Conservation (phyloP, 2,888 invertebrate genomes). For the Rhagophthalmus giganteus region DNA sequence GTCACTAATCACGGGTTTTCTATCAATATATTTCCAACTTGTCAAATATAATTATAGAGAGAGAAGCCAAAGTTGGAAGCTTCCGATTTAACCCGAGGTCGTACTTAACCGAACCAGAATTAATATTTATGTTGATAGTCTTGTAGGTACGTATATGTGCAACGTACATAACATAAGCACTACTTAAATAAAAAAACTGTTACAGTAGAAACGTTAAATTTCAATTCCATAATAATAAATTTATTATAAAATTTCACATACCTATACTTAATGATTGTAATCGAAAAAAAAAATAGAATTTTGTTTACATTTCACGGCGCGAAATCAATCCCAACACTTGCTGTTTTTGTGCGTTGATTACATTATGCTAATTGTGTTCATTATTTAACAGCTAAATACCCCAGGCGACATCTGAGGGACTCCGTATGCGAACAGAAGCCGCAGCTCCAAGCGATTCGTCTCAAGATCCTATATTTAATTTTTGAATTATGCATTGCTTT, state of each 20-base stretch:
- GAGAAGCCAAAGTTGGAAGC: conserved; percentile 26
- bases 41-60: conserved; percentile 36
- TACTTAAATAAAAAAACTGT: conserved; percentile 2
- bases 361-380: conserved; percentile 21
- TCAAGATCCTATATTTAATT: background rate
- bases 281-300: too few relatives aligned
- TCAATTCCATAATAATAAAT: background rate
- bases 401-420: conserved; percentile 12
- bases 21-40: conserved; percentile 37
- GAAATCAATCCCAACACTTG: background rate
- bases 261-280: too few relatives aligned
- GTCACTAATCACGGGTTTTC: conserved; percentile 35
- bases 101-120: conserved; percentile 18
- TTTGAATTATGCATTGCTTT: conserved; percentile 8
- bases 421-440: conserved; percentile 7
- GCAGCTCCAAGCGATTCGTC: background rate
- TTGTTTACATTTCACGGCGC: too few relatives aligned
- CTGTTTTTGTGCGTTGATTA: conserved; percentile 11
- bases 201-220: background rate
- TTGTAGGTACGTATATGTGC: conserved; percentile 14
- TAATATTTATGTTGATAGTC: conserved; percentile 21
- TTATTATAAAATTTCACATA: too few relatives aligned
- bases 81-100: conserved; percentile 35
- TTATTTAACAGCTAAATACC: conserved; percentile 12
- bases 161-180: too few relatives aligned